Conservation (phyloP, 2,888 invertebrate genomes). For the Thalpophila matura region DNA sequence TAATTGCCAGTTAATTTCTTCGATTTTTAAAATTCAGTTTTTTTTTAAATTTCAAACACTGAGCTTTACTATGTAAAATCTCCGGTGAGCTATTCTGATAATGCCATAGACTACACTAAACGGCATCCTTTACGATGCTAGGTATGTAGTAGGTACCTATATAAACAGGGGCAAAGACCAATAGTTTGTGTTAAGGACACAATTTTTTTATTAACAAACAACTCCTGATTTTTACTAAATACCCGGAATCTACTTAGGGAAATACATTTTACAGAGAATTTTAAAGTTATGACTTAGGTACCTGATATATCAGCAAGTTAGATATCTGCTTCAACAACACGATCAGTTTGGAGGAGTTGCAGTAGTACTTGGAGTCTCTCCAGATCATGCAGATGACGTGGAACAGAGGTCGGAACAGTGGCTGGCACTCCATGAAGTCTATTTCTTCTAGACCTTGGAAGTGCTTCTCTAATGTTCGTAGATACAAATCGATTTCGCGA, state of each 20-base stretch:
- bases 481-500: constrained; percentile 96
- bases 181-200: too few species aligned
- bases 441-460: constrained; percentile 95
- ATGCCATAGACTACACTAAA: too few species aligned
- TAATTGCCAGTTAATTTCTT: not conserved
- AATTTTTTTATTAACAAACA: too few species aligned
- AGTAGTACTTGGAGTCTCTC: constrained; percentile 97
- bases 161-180: too few species aligned
- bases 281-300: too few species aligned
- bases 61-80: not conserved
- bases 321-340: constrained; percentile 97
- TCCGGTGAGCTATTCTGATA: too few species aligned
- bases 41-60: too few species aligned
- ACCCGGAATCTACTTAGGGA: not conserved
- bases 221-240: too few species aligned
- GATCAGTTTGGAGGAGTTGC: constrained; percentile 96
- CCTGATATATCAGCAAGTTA: constrained; percentile 97
- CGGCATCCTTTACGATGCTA: too few species aligned
- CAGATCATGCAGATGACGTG: constrained; percentile 97
- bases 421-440: constrained; percentile 95
- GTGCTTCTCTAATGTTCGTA: constrained; percentile 95
- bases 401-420: constrained; percentile 95
- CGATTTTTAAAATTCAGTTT: not conserved
- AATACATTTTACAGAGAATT: not conserved
- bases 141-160: too few species aligned